phyloP scores from a whole-genome alignment of 2,888 invertebrate species.

The Nymphalis polychloros region DNA sequence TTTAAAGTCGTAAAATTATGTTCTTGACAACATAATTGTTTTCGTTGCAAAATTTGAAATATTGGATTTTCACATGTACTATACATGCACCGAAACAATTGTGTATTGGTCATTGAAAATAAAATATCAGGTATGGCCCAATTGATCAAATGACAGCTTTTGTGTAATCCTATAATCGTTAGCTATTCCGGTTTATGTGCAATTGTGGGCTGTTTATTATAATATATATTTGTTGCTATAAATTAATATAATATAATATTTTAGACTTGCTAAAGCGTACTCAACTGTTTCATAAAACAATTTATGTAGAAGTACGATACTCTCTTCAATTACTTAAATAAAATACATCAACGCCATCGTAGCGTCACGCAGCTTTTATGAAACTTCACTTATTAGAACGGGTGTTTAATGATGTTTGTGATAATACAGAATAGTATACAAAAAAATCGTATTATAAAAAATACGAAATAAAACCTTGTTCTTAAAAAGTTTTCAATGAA shows the following conservation, averaged over 20 bases:
- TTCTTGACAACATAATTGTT: slow-evolving; percentile 21
- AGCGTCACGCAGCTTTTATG: too few species aligned
- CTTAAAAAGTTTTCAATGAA: too few species aligned
- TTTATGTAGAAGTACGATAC: neutral
- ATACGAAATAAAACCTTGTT: too few species aligned
- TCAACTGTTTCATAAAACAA: neutral
- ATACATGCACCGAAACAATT: slow-evolving; percentile 12
- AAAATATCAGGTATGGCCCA: slow-evolving; percentile 5
- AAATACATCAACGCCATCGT: slow-evolving; percentile 38
- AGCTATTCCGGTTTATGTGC: slow-evolving; percentile 1
- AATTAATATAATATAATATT: neutral
- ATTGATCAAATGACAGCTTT: slow-evolving; percentile 8
- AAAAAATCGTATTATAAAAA: too few species aligned
- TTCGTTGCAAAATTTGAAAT: slow-evolving; percentile 16
- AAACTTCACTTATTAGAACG: too few species aligned
- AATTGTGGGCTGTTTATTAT: too few species aligned
- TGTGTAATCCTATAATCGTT: slow-evolving; percentile 12
- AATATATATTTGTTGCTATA: neutral
- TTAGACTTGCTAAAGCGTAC: too few species aligned
- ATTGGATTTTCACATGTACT: slow-evolving; percentile 9
- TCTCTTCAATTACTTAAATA: slow-evolving; percentile 10
- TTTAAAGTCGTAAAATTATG: neutral
- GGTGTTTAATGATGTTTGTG: too few species aligned
- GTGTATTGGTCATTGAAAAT: slow-evolving; percentile 16
- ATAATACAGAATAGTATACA: too few species aligned